These are phyloP conservation scores for Clavelina lepadiformis DNA, from an alignment of 23 tunicate species.

Conservation along the genomic window DNA sequence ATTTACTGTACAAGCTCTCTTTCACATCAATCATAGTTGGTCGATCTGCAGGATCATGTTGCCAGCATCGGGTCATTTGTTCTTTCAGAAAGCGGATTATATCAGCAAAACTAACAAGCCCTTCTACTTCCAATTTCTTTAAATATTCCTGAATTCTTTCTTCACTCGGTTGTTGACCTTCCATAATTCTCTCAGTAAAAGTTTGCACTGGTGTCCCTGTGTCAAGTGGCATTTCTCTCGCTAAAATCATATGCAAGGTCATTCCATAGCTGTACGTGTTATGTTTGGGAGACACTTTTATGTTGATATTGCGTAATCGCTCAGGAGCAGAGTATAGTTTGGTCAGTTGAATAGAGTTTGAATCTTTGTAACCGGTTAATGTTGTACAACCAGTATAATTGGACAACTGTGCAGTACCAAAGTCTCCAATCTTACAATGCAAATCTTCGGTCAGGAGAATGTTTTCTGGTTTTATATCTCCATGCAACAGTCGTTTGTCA, in stretches of 20 bases:
- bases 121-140: too few species aligned
- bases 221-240: not conserved
- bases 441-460: conserved; percentile 5
- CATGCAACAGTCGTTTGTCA: conserved; percentile 4
- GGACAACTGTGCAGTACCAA: conserved; percentile 2
- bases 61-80: conserved; percentile 1
- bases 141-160: too few species aligned
- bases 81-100: not conserved
- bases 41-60: conserved; percentile 4
- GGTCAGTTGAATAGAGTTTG: not conserved
- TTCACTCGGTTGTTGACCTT: not conserved
- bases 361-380: not conserved
- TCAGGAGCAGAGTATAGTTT: conserved; percentile 23
- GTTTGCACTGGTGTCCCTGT: not conserved
- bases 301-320: not conserved
- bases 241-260: conserved; percentile 8
- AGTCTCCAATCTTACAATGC: conserved; percentile 19
- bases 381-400: not conserved
- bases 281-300: not conserved
- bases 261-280: conserved; percentile 22
- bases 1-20: too few species aligned
- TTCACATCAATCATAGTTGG: not conserved
- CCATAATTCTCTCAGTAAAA: not conserved
- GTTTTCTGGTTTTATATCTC: conserved; percentile 21
- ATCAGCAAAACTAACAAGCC: too few species aligned